These are phyloP conservation scores for Lepisosteus oculatus DNA, from an alignment of 2,113 vertebrate genomes.

Conservation along the genomic window DNA sequence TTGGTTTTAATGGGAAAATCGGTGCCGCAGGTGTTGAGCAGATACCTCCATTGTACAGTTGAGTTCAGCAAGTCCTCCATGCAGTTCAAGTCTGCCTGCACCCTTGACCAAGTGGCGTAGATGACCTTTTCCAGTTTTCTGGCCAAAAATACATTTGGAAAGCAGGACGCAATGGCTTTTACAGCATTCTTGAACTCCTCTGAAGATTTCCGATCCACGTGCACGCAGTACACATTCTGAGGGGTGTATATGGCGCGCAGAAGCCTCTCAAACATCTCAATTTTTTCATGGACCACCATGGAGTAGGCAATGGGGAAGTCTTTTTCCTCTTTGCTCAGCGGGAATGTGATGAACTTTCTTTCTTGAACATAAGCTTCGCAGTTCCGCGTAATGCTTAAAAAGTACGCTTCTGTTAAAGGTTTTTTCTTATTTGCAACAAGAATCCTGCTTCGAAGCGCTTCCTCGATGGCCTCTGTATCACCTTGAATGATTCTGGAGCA, in stretches of 20 bases:
- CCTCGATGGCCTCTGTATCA: slow-evolving; percentile 38
- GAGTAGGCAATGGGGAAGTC: slow-evolving; percentile 82
- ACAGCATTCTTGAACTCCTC: slow-evolving; percentile 65
- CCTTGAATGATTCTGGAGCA: slow-evolving; percentile 67
- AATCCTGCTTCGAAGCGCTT: slow-evolving; percentile 44
- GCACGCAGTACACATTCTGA: slow-evolving; percentile 89
- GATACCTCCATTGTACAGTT: slow-evolving; percentile 72
- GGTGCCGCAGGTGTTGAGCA: slow-evolving; percentile 86
- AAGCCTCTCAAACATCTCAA: slow-evolving; percentile 88
- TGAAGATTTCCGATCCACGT: slow-evolving; percentile 74
- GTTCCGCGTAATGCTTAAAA: slow-evolving; percentile 70
- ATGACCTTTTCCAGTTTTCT: slow-evolving; percentile 71
- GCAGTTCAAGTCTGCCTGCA: slow-evolving; percentile 92
- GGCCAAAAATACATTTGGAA: slow-evolving; percentile 85
- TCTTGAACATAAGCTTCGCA: slow-evolving; percentile 60
- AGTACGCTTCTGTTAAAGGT: slow-evolving; percentile 47
- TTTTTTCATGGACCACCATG: slow-evolving; percentile 86
- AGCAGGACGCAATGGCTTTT: slow-evolving; percentile 69
- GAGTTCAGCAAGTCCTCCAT: slow-evolving; percentile 79
- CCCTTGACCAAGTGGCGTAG: slow-evolving; percentile 84
- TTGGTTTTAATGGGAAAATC: slow-evolving; percentile 96
- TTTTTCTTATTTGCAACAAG: slow-evolving; percentile 26
- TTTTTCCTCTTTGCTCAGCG: slow-evolving; percentile 75
- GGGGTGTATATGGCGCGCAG: slow-evolving; percentile 77
- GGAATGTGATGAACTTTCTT: slow-evolving; percentile 64